Conservation (phyloP, 2,888 invertebrate species). For the Sympetrum striolatum region DNA sequence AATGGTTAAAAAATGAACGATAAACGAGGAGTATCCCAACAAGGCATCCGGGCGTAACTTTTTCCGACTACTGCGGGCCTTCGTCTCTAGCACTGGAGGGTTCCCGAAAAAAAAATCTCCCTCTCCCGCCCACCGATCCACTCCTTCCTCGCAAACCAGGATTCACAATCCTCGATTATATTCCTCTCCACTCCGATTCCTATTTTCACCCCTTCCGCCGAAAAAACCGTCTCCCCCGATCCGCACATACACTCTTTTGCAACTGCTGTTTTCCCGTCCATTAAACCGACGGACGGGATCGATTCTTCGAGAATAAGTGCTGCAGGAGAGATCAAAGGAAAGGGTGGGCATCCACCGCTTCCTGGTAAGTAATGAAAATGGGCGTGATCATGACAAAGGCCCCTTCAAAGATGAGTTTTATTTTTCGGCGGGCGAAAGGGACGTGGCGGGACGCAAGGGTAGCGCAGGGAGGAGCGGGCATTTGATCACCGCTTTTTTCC, state of each 20-base stretch:
- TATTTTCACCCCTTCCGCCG: not conserved
- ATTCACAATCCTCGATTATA: not conserved
- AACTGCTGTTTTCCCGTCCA: conserved; percentile 27
- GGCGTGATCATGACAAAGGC: conserved; percentile 13
- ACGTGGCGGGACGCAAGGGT: not conserved
- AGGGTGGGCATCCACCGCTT: not conserved
- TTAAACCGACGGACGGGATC: conserved; percentile 20
- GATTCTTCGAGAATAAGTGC: conserved; percentile 33
- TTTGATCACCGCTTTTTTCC: not conserved
- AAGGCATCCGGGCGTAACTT: not conserved
- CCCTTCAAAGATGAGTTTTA: not conserved
- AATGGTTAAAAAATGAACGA: too few relatives aligned
- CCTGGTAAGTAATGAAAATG: conserved; percentile 27
- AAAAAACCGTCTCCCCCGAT: not conserved
- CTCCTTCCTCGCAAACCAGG: not conserved
- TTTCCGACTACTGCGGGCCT: not conserved
- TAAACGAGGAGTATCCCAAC: not conserved
- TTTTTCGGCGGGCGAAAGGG: not conserved
- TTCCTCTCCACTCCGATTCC: not conserved
- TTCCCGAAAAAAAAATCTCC: not conserved
- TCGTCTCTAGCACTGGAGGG: not conserved
- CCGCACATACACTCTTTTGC: not conserved
- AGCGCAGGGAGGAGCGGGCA: not conserved
- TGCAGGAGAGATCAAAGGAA: conserved; percentile 3
- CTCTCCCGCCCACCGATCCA: not conserved